Evolutionary conservation across 2,113 vertebrate species (phyloP), one percentile per base, ranked within the genome.

Genomic region (Myrmophylax atrothorax): DNA sequence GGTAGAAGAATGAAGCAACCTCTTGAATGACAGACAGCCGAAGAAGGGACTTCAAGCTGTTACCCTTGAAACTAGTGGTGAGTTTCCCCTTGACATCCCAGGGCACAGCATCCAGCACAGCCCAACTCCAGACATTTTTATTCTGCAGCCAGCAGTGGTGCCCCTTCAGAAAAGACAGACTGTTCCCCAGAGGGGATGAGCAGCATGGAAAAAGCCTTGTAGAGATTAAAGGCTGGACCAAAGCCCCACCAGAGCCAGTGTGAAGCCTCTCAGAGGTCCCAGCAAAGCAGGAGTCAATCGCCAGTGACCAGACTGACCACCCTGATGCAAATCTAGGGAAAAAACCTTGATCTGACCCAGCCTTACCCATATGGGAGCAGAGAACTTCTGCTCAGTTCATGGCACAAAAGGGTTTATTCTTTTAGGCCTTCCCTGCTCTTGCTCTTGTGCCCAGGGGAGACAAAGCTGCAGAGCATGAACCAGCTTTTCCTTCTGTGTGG

Each of bases 51-150:
- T 52, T 64, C 56, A 74, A 74, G 73, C 75, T 96, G 92, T 18
- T 94, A 79, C 59, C 93, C 90, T 92, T 96, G 94, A 90, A 91
- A 50, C 11, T 79, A 67, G 76, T 77, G 52, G 49, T 14, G 37
- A 89, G 20, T 56, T 90, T 92, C 62, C 53, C 84, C 59, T 91
- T 92, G 89, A 49, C 80, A 77, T 90, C 25, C 3, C 52, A 73
- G 82, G 55, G 29, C 78, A 76, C 72, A 7, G 38, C 19, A 66
- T 33, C 64, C 55, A 84, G 75, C 82, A 55, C 1, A 80, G 79
- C 75, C n/a, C 67, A 70, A 0, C 64, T 84, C 79, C 79, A 88
- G 76, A 68, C 22, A 44, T 9, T 70, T 93, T 83, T n/a, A 55
- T 90, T 77, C 75, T 44, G 68, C 67, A 90, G 60, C 44, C 76